Conservation (phyloP, 2,888 invertebrate genomes). For the Mechanitis messenoides region DNA sequence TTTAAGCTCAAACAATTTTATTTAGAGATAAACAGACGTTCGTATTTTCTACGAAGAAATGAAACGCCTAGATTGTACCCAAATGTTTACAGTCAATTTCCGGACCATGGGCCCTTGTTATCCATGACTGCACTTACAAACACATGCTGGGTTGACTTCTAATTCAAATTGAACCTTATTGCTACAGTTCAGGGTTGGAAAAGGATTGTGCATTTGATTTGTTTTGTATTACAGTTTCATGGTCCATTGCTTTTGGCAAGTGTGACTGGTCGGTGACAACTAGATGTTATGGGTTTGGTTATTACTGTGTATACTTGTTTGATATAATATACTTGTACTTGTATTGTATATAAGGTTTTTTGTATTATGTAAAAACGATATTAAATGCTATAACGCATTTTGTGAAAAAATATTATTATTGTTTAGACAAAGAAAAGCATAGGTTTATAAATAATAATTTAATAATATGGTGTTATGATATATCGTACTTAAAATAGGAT, state of each 20-base stretch:
- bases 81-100: conserved; percentile 18
- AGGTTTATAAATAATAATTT: neutral
- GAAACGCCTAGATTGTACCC: conserved; percentile 10
- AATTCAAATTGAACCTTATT: conserved; percentile 2
- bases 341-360: neutral
- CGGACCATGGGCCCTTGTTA: conserved; percentile 10
- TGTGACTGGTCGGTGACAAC: conserved; percentile 22
- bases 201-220: neutral
- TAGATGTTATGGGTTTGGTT: conserved; percentile 11
- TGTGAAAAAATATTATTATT: neutral
- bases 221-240: conserved; percentile 23
- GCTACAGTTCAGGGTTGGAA: neutral
- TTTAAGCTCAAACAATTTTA: neutral
- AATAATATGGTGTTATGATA: neutral
- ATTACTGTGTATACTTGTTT: conserved; percentile 12
- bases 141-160: neutral
- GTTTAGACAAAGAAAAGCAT: neutral
- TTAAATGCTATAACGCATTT: neutral
- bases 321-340: neutral
- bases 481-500: neutral
- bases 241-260: conserved; percentile 25
- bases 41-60: conserved; percentile 12
- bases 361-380: neutral
- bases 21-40: conserved; percentile 8
- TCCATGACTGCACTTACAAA: conserved; percentile 17